phyloP scores from a whole-genome alignment of 2,113 vertebrate species.

The Coreoperca whiteheadi region DNA sequence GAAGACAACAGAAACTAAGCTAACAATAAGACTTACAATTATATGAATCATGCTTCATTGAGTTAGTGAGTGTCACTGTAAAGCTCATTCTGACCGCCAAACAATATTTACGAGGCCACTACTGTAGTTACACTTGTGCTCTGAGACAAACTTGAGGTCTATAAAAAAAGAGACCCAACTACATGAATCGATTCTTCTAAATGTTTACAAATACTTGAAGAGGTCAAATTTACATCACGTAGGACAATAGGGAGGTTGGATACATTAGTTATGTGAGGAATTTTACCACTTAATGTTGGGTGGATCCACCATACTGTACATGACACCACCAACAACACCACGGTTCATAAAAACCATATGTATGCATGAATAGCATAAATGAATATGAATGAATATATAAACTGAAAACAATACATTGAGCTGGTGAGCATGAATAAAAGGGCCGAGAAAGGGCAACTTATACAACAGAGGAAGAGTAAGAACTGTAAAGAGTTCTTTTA shows the following conservation, averaged over 20 bases:
- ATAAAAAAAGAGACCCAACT: not conserved
- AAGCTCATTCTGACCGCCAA: not conserved
- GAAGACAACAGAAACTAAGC: not conserved
- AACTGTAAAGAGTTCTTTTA: not conserved
- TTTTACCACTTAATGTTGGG: no score
- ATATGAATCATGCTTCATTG: not conserved
- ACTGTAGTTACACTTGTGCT: not conserved
- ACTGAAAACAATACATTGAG: not conserved
- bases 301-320: not conserved
- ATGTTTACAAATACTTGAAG: not conserved
- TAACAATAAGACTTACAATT: not conserved
- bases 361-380: not conserved
- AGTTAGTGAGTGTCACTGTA: no score
- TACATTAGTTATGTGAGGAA: not conserved
- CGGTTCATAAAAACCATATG: not conserved
- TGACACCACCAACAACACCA: not conserved
- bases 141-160: not conserved
- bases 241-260: not conserved
- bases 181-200: not conserved
- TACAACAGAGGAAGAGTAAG: not conserved
- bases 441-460: not conserved
- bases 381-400: slow-evolving; percentile 22
- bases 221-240: not conserved
- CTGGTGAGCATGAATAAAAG: not conserved
- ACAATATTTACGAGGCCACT: not conserved